Percentiles rank a stretch among this genome's conserved stretches.
phyloP scores from a whole-genome alignment of 2,113 vertebrate species.

The Apodemus speciosus region DNA sequence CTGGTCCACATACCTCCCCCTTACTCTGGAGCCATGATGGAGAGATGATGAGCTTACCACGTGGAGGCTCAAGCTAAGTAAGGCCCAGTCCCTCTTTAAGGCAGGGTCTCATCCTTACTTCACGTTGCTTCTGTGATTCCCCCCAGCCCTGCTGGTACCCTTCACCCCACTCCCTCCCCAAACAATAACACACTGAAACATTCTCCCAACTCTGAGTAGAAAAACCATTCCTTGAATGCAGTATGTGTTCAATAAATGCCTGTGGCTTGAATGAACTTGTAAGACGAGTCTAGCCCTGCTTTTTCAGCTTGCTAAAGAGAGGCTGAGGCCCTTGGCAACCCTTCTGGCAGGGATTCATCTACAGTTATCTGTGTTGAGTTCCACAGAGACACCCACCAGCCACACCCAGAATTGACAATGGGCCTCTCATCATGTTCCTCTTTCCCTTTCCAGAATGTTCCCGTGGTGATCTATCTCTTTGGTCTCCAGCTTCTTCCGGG shows the following conservation, averaged over 20 bases:
- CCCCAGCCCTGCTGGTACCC: rapidly evolving
- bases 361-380: not conserved
- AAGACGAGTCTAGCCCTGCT: no score
- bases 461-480: not conserved
- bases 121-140: not conserved
- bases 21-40: not conserved
- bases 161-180: rapidly evolving
- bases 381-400: not conserved
- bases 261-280: not conserved
- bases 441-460: not conserved
- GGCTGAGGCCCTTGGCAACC: no score
- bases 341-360: not conserved
- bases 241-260: not conserved
- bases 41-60: not conserved
- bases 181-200: rapidly evolving
- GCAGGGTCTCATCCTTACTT: rapidly evolving
- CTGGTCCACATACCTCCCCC: no score
- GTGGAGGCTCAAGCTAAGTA: not conserved
- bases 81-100: not conserved
- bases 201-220: no score
- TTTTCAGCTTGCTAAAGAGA: not conserved
- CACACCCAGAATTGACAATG: no score
- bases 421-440: not conserved
- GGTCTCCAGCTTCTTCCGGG: not conserved
- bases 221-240: not conserved